These are phyloP conservation scores for Reinhardtius hippoglossoides DNA, from an alignment of 2,113 vertebrate species.

Conservation along the genomic window DNA sequence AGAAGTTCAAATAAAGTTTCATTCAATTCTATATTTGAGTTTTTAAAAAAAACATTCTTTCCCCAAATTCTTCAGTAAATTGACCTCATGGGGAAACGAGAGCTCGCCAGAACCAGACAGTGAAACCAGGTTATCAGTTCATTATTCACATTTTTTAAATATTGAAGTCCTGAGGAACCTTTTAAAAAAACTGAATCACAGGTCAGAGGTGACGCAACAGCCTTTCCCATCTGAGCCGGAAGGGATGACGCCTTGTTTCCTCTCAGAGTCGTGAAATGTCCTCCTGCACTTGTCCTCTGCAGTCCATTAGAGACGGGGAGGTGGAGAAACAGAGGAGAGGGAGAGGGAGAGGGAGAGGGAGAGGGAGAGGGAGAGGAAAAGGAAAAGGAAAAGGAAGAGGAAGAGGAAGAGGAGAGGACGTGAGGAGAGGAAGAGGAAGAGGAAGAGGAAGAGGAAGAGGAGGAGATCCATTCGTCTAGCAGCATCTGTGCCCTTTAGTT, in stretches of 20 bases:
- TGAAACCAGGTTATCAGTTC: slow-evolving; percentile 36
- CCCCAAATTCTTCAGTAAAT: slow-evolving; percentile 9
- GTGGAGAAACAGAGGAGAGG: background rate
- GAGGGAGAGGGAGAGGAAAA: too few species aligned
- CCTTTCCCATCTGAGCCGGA: slow-evolving; percentile 24
- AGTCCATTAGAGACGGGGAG: slow-evolving; percentile 8
- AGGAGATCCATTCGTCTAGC: slow-evolving; percentile 65
- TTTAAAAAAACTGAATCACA: slow-evolving; percentile 23
- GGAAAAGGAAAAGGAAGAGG: too few species aligned
- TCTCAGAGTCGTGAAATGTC: slow-evolving; percentile 5
- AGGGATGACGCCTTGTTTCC: slow-evolving; percentile 32
- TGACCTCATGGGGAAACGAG: background rate
- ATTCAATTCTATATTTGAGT: background rate
- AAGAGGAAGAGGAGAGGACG: too few species aligned
- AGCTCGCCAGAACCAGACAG: slow-evolving; percentile 6
- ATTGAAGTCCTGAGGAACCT: slow-evolving; percentile 37
- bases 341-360: background rate
- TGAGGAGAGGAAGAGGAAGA: background rate
- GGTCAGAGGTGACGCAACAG: slow-evolving; percentile 51
- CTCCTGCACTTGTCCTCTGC: slow-evolving; percentile 63
- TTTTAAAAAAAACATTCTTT: background rate
- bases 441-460: background rate
- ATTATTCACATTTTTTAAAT: slow-evolving; percentile 49
- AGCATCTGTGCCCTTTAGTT: slow-evolving; percentile 79
- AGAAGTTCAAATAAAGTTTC: background rate